phyloP scores from a whole-genome alignment of 2,113 vertebrate genomes.

The Eudyptes chrysolophus region DNA sequence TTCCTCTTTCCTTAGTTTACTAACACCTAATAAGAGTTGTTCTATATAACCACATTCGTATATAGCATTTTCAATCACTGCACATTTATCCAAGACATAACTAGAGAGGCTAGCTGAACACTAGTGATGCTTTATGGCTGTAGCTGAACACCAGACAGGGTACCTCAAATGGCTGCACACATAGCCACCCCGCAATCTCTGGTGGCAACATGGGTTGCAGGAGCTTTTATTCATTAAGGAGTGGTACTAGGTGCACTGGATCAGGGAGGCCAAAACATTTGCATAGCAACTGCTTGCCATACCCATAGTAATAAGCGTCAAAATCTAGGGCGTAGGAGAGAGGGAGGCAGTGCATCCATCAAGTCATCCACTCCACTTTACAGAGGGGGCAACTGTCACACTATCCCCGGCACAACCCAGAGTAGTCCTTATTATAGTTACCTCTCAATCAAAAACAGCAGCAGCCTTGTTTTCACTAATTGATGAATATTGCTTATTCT shows the following conservation, averaged over 20 bases:
- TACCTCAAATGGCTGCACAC: neutral
- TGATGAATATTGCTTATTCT: neutral
- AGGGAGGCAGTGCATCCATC: neutral
- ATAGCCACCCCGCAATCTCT: neutral
- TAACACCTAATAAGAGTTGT: neutral
- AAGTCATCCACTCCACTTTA: neutral
- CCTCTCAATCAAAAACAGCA: neutral
- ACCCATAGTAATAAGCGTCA: neutral
- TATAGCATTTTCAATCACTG: neutral
- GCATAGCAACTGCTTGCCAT: neutral
- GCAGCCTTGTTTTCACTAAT: neutral
- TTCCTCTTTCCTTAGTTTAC: neutral
- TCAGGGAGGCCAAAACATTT: neutral
- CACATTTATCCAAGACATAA: neutral
- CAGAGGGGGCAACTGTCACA: neutral
- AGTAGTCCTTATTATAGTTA: neutral
- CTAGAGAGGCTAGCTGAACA: neutral
- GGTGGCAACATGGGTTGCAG: accelerated
- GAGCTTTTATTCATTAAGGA: neutral
- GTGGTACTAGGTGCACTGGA: neutral
- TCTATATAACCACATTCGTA: neutral
- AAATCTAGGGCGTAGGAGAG: neutral
- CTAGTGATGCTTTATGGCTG: neutral
- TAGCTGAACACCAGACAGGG: neutral
- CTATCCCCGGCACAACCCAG: neutral